Base-by-base conservation (phyloP, 2,797 vertebrate species). In the Anguilla pacifica region DNA sequence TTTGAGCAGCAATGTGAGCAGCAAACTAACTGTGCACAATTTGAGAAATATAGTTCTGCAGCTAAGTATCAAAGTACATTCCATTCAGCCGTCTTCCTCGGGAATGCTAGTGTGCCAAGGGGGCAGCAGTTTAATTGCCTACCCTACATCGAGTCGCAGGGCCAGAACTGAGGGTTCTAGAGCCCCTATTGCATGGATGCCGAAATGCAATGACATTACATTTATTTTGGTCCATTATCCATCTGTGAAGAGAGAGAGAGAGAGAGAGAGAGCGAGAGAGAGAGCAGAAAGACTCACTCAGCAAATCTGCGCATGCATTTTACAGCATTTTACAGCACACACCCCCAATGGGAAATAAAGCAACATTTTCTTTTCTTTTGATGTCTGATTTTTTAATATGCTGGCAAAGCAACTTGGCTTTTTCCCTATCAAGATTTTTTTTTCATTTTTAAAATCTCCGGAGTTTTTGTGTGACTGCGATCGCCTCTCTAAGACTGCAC, bases 101-200 rank as follows among this genome's bases (percentile, higher is more conserved):
- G 53, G 11, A 55, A 67, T 22, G 39, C 39, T 6, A 19, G 83
- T 55, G 28, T 57, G 64, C 64, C 39, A 51, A 15, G 64, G 49
- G 61, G 64, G 22, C 67, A 84, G 49, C 70, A 67, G 87, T 35
- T 28, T 87, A 84, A 87, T 84, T 74, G 82, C 10, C 67, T 55
- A 53, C 53, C 49, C 11, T 17, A 13, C 17, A 57, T 15, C 35
- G 7, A 39, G 74, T 17, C 35, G 15, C 39, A 77, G 35, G 39
- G 39, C 17, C 17, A 74, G 28, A 43, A 53, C 19, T 55, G 15
- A 87, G 81, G 46, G 17, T 2, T 6, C 28, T 72, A 15, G 31
- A 67, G 19, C 49, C 81, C 61, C 70, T 3, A 22, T 22, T 43
- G 55, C 55, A 53, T 19, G 35, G 28, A 4, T 10, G 15, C 22